phyloP scores from a whole-genome alignment of 2,113 vertebrate species.

The Ondatra zibethicus region DNA sequence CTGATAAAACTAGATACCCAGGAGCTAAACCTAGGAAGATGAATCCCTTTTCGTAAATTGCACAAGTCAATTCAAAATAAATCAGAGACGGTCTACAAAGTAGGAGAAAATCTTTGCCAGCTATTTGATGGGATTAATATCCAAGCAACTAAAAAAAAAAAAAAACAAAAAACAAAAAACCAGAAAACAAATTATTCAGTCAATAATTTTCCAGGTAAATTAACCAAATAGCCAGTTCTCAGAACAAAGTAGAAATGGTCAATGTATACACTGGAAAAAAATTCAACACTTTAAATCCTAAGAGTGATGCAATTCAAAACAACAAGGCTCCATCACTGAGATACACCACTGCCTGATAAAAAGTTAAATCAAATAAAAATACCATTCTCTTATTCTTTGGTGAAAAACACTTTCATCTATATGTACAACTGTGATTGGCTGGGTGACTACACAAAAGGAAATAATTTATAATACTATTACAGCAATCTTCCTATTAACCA shows the following conservation, averaged over 20 bases:
- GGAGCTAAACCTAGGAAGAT: background rate
- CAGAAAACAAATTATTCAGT: background rate
- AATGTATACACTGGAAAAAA: background rate
- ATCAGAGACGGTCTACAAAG: background rate
- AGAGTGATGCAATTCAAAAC: background rate
- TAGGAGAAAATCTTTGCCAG: background rate
- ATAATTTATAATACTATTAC: constrained; percentile 64
- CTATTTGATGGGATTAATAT: background rate
- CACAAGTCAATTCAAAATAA: background rate
- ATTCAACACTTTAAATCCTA: background rate
- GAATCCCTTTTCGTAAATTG: background rate
- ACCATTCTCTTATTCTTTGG: background rate
- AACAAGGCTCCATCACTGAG: background rate
- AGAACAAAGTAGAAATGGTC: background rate
- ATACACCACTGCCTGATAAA: background rate
- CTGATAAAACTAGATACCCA: background rate
- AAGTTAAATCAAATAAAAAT: constrained; percentile 10
- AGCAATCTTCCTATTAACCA: constrained; percentile 61
- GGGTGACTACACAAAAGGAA: constrained; percentile 58
- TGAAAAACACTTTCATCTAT: constrained; percentile 21
- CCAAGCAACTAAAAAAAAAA: background rate
- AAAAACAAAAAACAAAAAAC: background rate
- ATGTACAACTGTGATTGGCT: background rate
- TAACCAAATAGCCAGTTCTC: background rate
- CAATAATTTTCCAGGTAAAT: background rate